A percentile compares a stretch with the other conserved stretches of the same genome.
Evolutionary conservation across 2,797 vertebrate genomes (phyloP).

Genomic region (Platyrinchus mystaceus): DNA sequence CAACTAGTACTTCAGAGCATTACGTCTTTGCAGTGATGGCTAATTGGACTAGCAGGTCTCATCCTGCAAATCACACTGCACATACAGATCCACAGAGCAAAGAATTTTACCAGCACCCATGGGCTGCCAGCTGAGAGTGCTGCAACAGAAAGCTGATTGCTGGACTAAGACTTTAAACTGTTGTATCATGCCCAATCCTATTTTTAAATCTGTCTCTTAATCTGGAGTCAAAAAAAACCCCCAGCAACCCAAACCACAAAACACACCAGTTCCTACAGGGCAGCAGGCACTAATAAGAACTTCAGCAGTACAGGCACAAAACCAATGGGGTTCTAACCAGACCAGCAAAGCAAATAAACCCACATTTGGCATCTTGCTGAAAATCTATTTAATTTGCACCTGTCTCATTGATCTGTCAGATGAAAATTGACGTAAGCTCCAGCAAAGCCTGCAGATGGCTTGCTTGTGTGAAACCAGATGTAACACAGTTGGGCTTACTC

Average conservation of each 20-base stretch:
- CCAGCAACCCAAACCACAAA: background rate
- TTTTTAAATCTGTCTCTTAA: background rate
- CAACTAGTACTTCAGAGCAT: background rate
- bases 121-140: background rate
- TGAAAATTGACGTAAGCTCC: background rate
- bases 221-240: background rate
- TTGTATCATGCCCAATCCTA: background rate
- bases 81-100: rapidly evolving
- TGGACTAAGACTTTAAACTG: background rate
- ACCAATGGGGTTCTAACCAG: background rate
- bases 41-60: background rate
- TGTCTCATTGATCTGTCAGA: background rate
- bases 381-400: background rate
- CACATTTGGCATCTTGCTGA: background rate
- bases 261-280: background rate
- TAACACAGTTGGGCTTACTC: background rate
- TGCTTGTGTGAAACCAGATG: background rate
- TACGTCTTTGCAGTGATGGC: rapidly evolving
- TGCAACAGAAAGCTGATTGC: background rate
- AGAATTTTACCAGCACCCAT: background rate
- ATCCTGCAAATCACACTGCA: background rate
- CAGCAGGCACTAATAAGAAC: background rate
- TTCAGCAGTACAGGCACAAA: background rate
- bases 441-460: background rate
- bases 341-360: background rate